Evolutionary conservation across 37 sponge, comb jelly and placozoan genomes (phyloP).

Genomic region (Beroe forskalii): DNA sequence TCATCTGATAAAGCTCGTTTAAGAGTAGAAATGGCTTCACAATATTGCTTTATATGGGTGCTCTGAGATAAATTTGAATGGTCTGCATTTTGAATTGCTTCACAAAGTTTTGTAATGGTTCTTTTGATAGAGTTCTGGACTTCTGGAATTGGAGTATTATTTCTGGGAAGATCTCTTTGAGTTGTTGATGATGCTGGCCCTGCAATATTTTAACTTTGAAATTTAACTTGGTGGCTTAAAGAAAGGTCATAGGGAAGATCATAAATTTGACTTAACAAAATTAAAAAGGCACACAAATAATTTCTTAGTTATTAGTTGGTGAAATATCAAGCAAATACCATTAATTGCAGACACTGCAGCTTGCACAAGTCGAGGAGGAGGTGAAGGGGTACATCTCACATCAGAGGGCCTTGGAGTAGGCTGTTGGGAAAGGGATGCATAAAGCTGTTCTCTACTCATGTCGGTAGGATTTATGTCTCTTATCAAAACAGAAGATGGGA

Average conservation of each 20-base stretch:
- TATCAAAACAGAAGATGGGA: neutral
- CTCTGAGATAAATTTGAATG: neutral
- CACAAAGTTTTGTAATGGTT: no score
- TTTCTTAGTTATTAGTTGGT: no score
- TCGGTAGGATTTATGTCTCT: neutral
- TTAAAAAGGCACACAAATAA: no score
- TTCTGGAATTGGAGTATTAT: no score
- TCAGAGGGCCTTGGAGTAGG: neutral
- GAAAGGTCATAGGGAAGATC: no score
- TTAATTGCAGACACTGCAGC: neutral
- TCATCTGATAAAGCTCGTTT: neutral
- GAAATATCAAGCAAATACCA: no score
- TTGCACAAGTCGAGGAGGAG: slow-evolving; percentile 7
- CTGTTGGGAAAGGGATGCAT: slow-evolving; percentile 5
- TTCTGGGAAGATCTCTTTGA: no score
- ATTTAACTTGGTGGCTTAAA: no score
- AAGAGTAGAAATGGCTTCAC: neutral
- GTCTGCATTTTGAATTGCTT: slow-evolving; percentile 1
- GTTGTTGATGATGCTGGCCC: no score
- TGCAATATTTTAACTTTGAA: no score
- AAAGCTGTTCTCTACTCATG: slow-evolving; percentile 1
- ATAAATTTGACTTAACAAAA: no score
- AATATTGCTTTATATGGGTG: neutral
- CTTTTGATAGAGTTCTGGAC: no score
- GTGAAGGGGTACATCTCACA: slow-evolving; percentile 19